Conservation (phyloP, 2,113 vertebrate genomes). For the Arothron firmamentum region DNA sequence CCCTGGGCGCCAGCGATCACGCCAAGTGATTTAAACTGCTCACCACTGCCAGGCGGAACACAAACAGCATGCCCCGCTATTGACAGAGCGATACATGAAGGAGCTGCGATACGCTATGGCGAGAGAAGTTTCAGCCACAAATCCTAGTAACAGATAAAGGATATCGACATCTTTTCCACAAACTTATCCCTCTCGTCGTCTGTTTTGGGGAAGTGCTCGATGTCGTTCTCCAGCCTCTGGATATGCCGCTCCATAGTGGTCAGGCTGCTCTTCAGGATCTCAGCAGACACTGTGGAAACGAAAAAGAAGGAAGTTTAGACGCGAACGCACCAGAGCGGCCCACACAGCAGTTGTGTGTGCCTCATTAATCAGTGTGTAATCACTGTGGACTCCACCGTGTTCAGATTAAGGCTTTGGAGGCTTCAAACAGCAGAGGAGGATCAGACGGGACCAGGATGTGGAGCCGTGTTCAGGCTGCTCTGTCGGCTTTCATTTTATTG, state of each 20-base stretch:
- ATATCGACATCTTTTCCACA: conserved; percentile 97
- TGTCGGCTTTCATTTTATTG: conserved; percentile 57
- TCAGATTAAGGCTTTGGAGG: conserved; percentile 69
- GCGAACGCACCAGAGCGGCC: conserved; percentile 20
- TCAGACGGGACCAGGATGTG: conserved; percentile 55
- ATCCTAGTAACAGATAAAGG: conserved; percentile 73
- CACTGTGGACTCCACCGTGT: conserved; percentile 64
- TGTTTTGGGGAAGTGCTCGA: conserved; percentile 84
- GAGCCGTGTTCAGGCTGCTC: conserved; percentile 48
- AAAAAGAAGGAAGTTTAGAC: background rate
- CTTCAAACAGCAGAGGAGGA: conserved; percentile 70
- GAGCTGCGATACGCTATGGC: background rate
- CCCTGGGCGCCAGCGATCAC: conserved; percentile 65
- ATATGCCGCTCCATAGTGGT: conserved; percentile 88
- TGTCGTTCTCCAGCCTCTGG: conserved; percentile 84
- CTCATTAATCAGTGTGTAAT: conserved; percentile 76
- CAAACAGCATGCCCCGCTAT: conserved; percentile 38
- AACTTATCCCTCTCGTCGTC: conserved; percentile 90
- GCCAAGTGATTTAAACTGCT: conserved; percentile 66
- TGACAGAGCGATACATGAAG: conserved; percentile 10
- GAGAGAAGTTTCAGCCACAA: background rate
- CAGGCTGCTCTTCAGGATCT: conserved; percentile 88
- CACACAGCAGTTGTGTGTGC: conserved; percentile 31
- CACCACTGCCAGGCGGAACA: conserved; percentile 48
- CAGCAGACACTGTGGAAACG: conserved; percentile 84